Conservation (phyloP, 2,113 vertebrate species). For the Equus przewalskii region DNA sequence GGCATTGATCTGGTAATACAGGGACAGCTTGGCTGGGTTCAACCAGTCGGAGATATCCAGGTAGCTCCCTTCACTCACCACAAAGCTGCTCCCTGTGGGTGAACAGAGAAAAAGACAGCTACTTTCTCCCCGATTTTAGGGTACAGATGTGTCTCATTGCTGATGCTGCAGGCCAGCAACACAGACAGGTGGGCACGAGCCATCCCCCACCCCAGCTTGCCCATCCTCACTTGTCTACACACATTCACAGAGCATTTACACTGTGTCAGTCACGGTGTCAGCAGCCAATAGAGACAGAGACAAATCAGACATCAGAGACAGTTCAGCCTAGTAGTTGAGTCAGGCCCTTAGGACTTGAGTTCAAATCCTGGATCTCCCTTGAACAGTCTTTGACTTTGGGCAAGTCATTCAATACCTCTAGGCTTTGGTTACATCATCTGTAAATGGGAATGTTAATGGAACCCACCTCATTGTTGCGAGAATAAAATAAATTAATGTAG, state of each 20-base stretch:
- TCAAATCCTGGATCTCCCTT: neutral
- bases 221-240: neutral
- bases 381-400: neutral
- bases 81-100: constrained; percentile 96
- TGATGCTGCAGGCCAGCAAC: neutral
- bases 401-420: neutral
- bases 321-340: neutral
- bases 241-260: neutral
- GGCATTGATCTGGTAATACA: constrained; percentile 98
- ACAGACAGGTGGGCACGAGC: neutral
- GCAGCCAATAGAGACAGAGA: neutral
- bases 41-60: constrained; percentile 98
- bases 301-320: neutral
- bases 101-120: constrained; percentile 69
- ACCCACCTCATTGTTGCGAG: neutral
- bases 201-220: fast-evolving
- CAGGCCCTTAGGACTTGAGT: neutral
- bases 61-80: constrained; percentile 97
- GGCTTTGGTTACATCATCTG: neutral
- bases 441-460: neutral
- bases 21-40: constrained; percentile 96
- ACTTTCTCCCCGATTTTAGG: neutral
- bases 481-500: constrained; percentile 10
- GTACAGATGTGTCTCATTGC: neutral
- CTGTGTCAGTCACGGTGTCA: fast-evolving